Evolutionary conservation across 2,113 vertebrate species (phyloP).

Genomic region (Ciconia maguari): DNA sequence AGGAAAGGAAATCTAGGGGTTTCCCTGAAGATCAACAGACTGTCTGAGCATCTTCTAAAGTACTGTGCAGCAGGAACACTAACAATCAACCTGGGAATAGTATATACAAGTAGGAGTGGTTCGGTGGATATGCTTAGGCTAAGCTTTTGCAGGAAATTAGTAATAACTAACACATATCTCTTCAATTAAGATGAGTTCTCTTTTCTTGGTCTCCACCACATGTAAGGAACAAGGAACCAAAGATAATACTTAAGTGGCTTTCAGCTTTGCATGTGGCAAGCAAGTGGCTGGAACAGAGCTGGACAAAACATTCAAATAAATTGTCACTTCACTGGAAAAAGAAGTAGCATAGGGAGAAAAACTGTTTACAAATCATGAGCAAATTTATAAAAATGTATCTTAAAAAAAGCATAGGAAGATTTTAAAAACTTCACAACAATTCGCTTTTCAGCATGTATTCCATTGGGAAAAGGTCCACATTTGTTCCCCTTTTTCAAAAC

Average conservation of each 20-base stretch:
- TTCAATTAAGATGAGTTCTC: neutral
- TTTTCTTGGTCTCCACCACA: neutral
- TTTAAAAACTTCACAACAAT: neutral
- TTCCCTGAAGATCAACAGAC: constrained; percentile 40
- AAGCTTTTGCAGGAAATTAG: neutral
- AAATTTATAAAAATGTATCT: neutral
- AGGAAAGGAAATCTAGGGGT: constrained; percentile 59
- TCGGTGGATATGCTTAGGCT: neutral
- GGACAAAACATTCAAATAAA: neutral
- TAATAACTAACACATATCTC: neutral
- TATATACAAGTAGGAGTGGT: neutral
- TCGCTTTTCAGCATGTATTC: neutral
- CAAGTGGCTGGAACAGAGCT: neutral
- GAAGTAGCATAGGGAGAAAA: neutral
- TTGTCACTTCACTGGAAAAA: neutral
- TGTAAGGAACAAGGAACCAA: neutral
- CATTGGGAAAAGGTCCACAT: neutral
- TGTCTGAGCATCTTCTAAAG: neutral
- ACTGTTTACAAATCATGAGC: neutral
- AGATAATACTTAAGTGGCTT: neutral
- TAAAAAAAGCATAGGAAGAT: neutral
- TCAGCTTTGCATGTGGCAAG: neutral
- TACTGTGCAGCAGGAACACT: neutral
- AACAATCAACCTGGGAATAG: neutral
- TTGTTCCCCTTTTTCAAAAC: neutral